phyloP scores from a whole-genome alignment of 2,113 vertebrate genomes.

The Fulica atra region DNA sequence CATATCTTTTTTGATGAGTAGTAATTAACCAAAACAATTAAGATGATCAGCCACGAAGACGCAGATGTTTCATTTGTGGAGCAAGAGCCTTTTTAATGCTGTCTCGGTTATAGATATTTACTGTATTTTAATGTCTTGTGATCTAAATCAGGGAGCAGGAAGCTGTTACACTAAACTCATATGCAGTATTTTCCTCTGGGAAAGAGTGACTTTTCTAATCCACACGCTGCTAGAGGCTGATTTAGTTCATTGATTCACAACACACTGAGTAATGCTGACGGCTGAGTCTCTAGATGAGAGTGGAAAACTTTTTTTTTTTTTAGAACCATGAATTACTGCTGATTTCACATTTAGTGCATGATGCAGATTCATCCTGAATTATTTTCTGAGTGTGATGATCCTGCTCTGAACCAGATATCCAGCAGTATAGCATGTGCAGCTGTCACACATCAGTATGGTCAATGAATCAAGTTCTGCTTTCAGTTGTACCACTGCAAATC shows the following conservation, averaged over 20 bases:
- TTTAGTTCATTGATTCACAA: slow-evolving; percentile 65
- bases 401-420: slow-evolving; percentile 7
- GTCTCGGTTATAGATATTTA: slow-evolving; percentile 40
- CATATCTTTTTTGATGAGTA: slow-evolving; percentile 42
- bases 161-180: slow-evolving; percentile 46
- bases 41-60: neutral
- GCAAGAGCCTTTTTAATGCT: slow-evolving; percentile 35
- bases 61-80: slow-evolving; percentile 52
- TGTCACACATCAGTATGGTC: neutral
- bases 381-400: slow-evolving; percentile 34
- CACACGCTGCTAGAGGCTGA: slow-evolving; percentile 40
- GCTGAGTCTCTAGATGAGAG: slow-evolving; percentile 29
- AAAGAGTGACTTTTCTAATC: slow-evolving; percentile 51
- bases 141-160: slow-evolving; percentile 58
- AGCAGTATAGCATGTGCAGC: slow-evolving; percentile 13
- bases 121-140: slow-evolving; percentile 36
- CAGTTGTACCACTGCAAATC: neutral
- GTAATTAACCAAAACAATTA: slow-evolving; percentile 70
- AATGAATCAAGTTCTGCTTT: neutral
- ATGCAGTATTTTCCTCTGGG: slow-evolving; percentile 45
- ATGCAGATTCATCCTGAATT: slow-evolving; percentile 45
- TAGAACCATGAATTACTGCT: slow-evolving; percentile 64
- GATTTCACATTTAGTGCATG: slow-evolving; percentile 54
- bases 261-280: slow-evolving; percentile 51
- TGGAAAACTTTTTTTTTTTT: slow-evolving; percentile 59